Conservation (phyloP, 2,797 vertebrate species). For the Acridotheres tristis region DNA sequence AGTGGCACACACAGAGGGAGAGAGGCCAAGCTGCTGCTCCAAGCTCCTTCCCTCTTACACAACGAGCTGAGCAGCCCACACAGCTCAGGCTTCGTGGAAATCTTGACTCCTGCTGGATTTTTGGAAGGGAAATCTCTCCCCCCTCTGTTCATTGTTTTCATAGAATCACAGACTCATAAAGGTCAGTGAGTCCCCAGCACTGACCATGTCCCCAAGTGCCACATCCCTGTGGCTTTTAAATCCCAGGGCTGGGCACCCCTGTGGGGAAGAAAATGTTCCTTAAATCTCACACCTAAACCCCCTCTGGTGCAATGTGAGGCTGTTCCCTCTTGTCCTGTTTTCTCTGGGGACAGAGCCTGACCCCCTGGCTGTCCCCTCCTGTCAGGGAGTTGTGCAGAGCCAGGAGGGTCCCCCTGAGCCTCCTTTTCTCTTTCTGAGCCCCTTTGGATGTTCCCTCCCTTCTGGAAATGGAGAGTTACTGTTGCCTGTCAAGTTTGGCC, state of each 20-base stretch:
- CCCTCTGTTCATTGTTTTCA: not conserved
- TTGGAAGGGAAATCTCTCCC: not conserved
- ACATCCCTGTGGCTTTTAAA: not conserved
- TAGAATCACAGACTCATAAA: not conserved
- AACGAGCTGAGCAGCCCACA: rapidly evolving
- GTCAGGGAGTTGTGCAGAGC: not conserved
- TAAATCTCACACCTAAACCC: not conserved
- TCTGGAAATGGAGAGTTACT: not conserved
- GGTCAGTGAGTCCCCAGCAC: not conserved
- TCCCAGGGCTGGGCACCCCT: not conserved
- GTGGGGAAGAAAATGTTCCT: not conserved
- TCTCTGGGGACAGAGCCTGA: not conserved
- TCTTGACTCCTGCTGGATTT: rapidly evolving
- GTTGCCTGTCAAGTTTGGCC: not conserved
- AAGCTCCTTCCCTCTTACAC: not conserved
- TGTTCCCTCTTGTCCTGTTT: not conserved
- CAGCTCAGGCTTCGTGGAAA: not conserved
- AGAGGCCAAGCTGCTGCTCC: not conserved
- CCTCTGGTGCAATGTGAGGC: not conserved
- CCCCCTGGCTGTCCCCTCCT: not conserved
- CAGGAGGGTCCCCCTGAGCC: not conserved
- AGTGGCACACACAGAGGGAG: not conserved
- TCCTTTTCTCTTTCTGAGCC: not conserved
- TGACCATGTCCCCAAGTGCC: not conserved
- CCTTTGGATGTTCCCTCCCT: not conserved